Evolutionary conservation across 2,797 vertebrate genomes (phyloP).

Genomic region (Pangasius macronema): DNA sequence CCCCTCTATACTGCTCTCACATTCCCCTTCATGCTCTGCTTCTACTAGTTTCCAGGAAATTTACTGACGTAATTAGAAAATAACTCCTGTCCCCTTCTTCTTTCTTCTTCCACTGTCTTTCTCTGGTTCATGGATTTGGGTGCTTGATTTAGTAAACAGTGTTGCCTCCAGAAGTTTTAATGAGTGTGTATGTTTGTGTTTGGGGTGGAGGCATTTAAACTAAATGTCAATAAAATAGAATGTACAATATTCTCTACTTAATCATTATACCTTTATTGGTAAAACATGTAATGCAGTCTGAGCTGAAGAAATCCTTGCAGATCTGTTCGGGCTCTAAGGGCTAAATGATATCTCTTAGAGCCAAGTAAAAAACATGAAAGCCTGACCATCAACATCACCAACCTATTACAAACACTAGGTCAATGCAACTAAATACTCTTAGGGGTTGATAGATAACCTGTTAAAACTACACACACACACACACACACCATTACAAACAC

Average conservation of each 20-base stretch:
- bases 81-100: constrained; percentile 31
- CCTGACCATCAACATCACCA: not conserved
- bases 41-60: constrained; percentile 75
- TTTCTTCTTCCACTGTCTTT: not conserved
- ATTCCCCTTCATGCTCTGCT: constrained; percentile 49
- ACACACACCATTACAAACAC: not conserved
- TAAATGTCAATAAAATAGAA: too few species aligned
- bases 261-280: too few species aligned
- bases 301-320: too few species aligned
- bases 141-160: constrained; percentile 24
- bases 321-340: too few species aligned
- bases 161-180: constrained; percentile 27
- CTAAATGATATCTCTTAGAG: too few species aligned
- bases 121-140: constrained; percentile 9
- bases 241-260: too few species aligned
- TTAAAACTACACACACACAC: not conserved
- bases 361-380: not conserved
- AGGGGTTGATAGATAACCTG: not conserved
- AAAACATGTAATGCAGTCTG: too few species aligned
- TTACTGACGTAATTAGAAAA: constrained; percentile 73
- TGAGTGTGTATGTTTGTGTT: constrained; percentile 21
- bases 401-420: not conserved
- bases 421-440: not conserved
- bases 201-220: not conserved
- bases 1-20: constrained; percentile 17